Evolutionary conservation across 2,113 vertebrate species (phyloP), one percentile per base, ranked within the genome.

Genomic region (Pelvicachromis taeniatus): DNA sequence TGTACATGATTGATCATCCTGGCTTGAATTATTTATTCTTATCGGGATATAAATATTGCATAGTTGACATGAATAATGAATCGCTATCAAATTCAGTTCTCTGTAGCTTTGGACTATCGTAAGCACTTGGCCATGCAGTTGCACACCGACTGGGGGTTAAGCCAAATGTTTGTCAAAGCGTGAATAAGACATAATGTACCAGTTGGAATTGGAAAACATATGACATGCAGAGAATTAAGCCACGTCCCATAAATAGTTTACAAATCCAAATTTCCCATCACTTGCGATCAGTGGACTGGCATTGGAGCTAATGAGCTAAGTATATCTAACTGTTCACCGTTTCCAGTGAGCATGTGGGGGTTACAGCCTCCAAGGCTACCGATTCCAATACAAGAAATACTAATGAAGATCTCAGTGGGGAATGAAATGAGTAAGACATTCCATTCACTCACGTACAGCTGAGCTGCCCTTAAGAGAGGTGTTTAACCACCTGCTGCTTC

Each of bases 1-100:
- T 92, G 91, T 95, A 87, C 86, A 95, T 93, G 92, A 95, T 95
- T 94, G 90, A 96, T 95, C 29, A 90, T 75, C 48, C 78, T 42
- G 26, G 48, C 54, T 89, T 94, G 45, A 90, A 94, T 94, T 89
- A 95, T 92, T 93, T 86, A 92, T 86, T 70, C 75, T 87, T 90
- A 94, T 93, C 86, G 77, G 83, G 77, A 79, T 87, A 91, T 93
- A 87, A 92, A 94, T 94, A 93, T 90, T 91, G 87, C 83, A 95
- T 80, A 35, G 78, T 83, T 80, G 31, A 82, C 82, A 90, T 94
- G 54, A 90, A 93, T 94, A 92, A 91, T 94, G 70, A 87, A 93
- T 81, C 75, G 19, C 77, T 77, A 90, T 94, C 92, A 93, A 86
- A 91, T 93, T 90, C 42, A 84, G 90, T 91, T 89, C 79, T 85